phyloP scores from a whole-genome alignment of 2,888 invertebrate genomes.

The Rhamphomyia laevipes region DNA sequence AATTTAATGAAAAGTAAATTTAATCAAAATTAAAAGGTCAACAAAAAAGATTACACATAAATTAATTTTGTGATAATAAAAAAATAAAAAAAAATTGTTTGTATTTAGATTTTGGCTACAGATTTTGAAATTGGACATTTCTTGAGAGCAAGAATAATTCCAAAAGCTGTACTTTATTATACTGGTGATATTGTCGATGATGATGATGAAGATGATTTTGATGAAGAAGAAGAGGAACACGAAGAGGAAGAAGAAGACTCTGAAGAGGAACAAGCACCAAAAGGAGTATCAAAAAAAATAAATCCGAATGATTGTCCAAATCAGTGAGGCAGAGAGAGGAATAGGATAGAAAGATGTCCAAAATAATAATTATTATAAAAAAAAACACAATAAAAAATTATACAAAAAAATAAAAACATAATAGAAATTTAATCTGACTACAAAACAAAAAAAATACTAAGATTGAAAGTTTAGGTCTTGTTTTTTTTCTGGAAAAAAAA shows the following conservation, averaged over 20 bases:
- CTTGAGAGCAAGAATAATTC: slow-evolving; percentile 90
- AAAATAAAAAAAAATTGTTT: no score
- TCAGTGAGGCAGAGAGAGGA: slow-evolving; percentile 38
- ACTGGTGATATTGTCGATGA: slow-evolving; percentile 83
- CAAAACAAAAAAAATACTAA: not conserved
- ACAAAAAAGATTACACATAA: not conserved
- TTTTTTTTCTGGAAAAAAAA: no score
- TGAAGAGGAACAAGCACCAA: not conserved
- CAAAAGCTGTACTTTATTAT: slow-evolving; percentile 92
- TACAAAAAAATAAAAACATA: not conserved
- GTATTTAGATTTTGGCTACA: slow-evolving; percentile 60
- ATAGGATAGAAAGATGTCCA: not conserved
- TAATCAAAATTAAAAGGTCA: not conserved
- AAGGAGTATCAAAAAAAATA: slow-evolving; percentile 21
- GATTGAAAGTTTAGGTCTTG: not conserved
- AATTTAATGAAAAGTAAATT: no score
- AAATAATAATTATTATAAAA: not conserved
- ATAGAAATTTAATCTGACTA: not conserved
- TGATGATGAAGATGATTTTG: slow-evolving; percentile 58
- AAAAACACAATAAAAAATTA: no score
- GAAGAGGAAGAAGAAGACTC: slow-evolving; percentile 48
- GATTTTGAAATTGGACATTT: slow-evolving; percentile 99
- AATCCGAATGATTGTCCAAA: slow-evolving; percentile 58
- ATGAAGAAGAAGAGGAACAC: slow-evolving; percentile 40
- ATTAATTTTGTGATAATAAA: not conserved